Base-by-base conservation (phyloP, 1,140 invertebrate genomes). In the Dendrolimus punctatus region DNA sequence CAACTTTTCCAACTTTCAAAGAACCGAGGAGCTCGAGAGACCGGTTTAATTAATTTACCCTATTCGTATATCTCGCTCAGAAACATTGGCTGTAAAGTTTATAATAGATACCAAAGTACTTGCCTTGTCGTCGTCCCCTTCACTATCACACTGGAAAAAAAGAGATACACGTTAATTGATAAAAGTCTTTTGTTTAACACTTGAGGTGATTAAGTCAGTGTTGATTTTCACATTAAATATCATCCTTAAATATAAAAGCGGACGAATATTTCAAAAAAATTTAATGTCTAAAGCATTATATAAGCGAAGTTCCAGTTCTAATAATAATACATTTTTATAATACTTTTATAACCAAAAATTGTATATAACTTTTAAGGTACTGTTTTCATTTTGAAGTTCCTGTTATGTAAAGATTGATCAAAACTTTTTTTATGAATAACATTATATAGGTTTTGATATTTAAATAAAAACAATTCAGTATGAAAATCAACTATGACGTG, bases 101-200 rank as follows among this genome's bases (percentile, higher is more conserved):
- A 50, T 51, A 53, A 64, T 66, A 64, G 63, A 73, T 58, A 64
- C 50, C 56, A 65, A 60, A 64, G 54, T 53, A 82, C 91, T 89
- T 88, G 93, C 93, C 93, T 94, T 94, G 90, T 94, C 93, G 84
- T 94, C 93, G 88, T 94, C 93, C 88, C 92, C 93, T 91, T 93
- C 92, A 91, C 93, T 95, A 94, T 95, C 94, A 95, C 93, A 95
- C 93, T 95, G 90, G 62, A 93, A 94, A 72, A 88, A 73, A 87
- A 85, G 85, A 87, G 88, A 79, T 77, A 78, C 61, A 36, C 49
- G 55, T 55, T 23, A 23, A 65, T 69, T 50, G 59, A 55, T 53
- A 60, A 58, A 50, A 6, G 9, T 49, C 42, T 46, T 45, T 23
- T 6, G 43, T 6, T n/a, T 10, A 45, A 9, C 43, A 6, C n/a